A percentile compares a stretch with the other conserved stretches of the same genome.
Conservation (phyloP, 2,113 vertebrate genomes). For the Antennarius striatus region DNA sequence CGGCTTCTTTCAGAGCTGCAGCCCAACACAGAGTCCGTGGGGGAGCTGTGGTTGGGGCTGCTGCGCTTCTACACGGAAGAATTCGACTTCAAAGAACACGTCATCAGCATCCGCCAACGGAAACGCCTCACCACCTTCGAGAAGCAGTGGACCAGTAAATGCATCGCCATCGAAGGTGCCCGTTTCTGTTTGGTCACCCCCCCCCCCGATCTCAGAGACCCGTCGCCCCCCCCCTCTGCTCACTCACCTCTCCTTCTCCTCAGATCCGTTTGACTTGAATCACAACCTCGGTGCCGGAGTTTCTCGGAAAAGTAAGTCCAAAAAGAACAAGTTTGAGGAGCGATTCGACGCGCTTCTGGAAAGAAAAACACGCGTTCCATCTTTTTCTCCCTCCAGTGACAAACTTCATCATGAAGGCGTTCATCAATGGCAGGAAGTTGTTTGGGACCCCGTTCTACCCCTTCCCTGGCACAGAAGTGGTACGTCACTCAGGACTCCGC, state of each 20-base stretch:
- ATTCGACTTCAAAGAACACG: conserved; percentile 98
- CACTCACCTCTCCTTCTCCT: conserved; percentile 26
- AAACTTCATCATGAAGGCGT: conserved; percentile 99
- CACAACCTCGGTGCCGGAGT: conserved; percentile 99
- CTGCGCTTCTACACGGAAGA: conserved; percentile 97
- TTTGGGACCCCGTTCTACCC: conserved; percentile 96
- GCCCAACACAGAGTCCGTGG: conserved; percentile 90
- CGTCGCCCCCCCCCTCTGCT: rapidly evolving
- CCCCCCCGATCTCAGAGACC: too few species aligned
- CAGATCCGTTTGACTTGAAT: conserved; percentile 99
- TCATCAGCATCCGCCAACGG: conserved; percentile 96
- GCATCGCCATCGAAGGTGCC: conserved; percentile 97
- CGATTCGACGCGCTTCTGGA: too few species aligned
- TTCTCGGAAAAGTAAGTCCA: conserved; percentile 93
- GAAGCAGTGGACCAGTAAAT: conserved; percentile 99
- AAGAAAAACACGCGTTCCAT: not conserved
- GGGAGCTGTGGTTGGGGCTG: conserved; percentile 95
- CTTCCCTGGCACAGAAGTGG: conserved; percentile 88
- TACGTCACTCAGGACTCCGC: conserved; percentile 65
- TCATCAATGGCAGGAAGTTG: conserved; percentile 96
- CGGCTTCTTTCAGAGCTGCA: conserved; percentile 84
- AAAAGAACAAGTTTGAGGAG: too few species aligned
- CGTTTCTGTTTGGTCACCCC: not conserved
- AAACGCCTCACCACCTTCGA: conserved; percentile 96
- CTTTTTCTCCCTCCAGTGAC: conserved; percentile 84